A percentile compares a stretch with the other conserved stretches of the same genome.
Evolutionary conservation across 2,888 invertebrate genomes (phyloP).

Genomic region (Agonopterix arenella): DNA sequence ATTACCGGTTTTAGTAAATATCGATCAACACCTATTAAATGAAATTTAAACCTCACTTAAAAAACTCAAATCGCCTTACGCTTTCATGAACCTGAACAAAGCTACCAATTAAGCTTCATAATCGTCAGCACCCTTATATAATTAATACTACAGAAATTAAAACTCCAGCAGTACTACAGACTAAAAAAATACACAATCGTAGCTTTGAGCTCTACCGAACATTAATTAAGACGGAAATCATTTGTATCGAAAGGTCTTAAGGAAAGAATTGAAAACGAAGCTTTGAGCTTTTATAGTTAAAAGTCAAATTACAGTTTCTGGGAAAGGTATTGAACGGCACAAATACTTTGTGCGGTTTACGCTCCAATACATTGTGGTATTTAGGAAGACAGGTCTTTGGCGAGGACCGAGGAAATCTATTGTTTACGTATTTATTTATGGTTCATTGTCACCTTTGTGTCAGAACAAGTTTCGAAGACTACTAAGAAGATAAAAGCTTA

Average conservation of each 20-base stretch:
- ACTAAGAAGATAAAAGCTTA: too few species aligned
- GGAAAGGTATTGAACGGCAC: constrained; percentile 15
- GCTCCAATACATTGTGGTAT: constrained; percentile 33
- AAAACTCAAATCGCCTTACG: constrained; percentile 33
- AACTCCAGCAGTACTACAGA: constrained; percentile 46
- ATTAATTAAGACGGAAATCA: constrained; percentile 63
- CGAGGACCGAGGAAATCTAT: constrained; percentile 1
- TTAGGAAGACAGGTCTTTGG: constrained; percentile 37
- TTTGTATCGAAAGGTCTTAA: constrained; percentile 37
- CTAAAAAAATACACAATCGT: constrained; percentile 57
- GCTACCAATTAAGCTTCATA: constrained; percentile 59
- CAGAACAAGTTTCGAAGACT: too few species aligned
- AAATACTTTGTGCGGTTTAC: constrained; percentile 22
- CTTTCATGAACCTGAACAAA: constrained; percentile 8
- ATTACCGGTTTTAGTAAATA: too few species aligned
- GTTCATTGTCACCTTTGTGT: too few species aligned
- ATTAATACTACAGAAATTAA: constrained; percentile 67
- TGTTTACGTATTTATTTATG: background rate
- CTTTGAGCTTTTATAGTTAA: constrained; percentile 20
- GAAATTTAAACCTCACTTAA: too few species aligned
- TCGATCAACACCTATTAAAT: too few species aligned
- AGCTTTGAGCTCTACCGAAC: constrained; percentile 63
- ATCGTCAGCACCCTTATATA: constrained; percentile 58
- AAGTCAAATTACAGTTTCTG: constrained; percentile 14
- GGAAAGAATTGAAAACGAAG: constrained; percentile 21